Evolutionary conservation across 1,140 invertebrate genomes (phyloP), one percentile per base, ranked within the genome.

Genomic region (Hypsibius dujardini): DNA sequence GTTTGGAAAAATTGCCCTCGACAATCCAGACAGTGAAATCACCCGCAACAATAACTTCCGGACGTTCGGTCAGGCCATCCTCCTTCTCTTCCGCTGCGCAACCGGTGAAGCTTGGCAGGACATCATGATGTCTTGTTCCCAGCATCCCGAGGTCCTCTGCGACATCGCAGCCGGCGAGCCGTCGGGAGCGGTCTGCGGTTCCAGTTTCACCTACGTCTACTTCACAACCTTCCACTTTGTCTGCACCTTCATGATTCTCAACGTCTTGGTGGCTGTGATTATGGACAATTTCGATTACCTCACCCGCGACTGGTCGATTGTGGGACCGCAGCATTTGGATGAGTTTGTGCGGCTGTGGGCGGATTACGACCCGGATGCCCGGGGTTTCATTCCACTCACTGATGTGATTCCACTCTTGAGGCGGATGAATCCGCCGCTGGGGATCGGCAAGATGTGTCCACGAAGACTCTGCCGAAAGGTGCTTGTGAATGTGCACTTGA

Each of bases 11-110:
- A 72, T 72, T 28, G 70, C 72, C 42, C 45, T 72, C 7, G 46
- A 72, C 45, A 71, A 72, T n/a, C 12, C n/a, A 1, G 71, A 75
- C 59, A 73, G 74, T 1, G 45, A 62, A 1, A 76, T 76, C 45
- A 73, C 70, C 50, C 42, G 71, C 7, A 72, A 76, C 67, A 76
- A 75, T 47, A 75, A 76, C 67, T 76, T 76, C 62, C 74, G 72
- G 67, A 75, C 71, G 46, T 75, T 76, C 67, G 62, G 47, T 14
- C 40, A 59, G 40, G 69, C 74, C 28, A 47, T 76, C n/a, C 47
- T 76, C 2, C 62, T 76, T n/a, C 73, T 76, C 2, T 76, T 76
- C 59, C 71, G 72, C 40, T 72, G 15, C 47, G 72, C 72, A 46
- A 72, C 72, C 42, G 72, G 72, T 14, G 72, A 72, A 59, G 72